Base-by-base conservation (phyloP, 2,888 invertebrate genomes). In the Leptinotarsa tumamoca region DNA sequence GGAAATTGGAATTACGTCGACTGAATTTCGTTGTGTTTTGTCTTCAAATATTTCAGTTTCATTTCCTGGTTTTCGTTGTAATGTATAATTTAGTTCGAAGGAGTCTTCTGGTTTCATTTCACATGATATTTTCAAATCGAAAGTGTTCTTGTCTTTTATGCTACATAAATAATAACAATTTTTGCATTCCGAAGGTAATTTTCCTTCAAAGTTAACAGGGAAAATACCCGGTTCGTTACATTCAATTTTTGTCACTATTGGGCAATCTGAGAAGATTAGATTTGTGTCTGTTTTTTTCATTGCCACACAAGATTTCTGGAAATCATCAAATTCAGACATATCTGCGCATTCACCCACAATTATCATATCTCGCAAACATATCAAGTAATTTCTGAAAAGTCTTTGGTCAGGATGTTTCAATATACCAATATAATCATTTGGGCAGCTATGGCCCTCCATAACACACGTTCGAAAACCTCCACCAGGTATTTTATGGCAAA, bases 71-170 rank as follows among this genome's bases (percentile, higher is more conserved):
- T 43, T 43, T 43, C 10, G 43, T 10, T 10, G 43, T 43, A 43
- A 43, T 43, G 43, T 43, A 43, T 43, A 43, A 10, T 43, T 43
- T 10, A 43, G 43, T 43, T 43, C 43, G 10, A 43, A 13, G 10
- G 10, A 43, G 43, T 43, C 10, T 43, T 17, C 58, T 23, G 58
- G 49, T 49, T 49, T 23, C n/a, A 33, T 70, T 49, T 21, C 58
- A 21, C 70, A 70, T 5, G 58, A 49, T 58, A 70, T 70, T 58
- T 70, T 70, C 61, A 70, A 50, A 27, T 70, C 70, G 49, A 70
- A 70, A n/a, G 21, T 58, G 4, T 61, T 1, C 5, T 58, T 15
- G 23, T 58, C 17, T 49, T 58, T 58, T 4, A 58, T 7, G 21
- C 58, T 21, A 70, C 70, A 70, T 49, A 70, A 43, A 33, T 70